A percentile compares a stretch with the other conserved stretches of the same genome.
phyloP scores from a whole-genome alignment of 2,888 invertebrate genomes.

The Cyrtodaria siliqua region DNA sequence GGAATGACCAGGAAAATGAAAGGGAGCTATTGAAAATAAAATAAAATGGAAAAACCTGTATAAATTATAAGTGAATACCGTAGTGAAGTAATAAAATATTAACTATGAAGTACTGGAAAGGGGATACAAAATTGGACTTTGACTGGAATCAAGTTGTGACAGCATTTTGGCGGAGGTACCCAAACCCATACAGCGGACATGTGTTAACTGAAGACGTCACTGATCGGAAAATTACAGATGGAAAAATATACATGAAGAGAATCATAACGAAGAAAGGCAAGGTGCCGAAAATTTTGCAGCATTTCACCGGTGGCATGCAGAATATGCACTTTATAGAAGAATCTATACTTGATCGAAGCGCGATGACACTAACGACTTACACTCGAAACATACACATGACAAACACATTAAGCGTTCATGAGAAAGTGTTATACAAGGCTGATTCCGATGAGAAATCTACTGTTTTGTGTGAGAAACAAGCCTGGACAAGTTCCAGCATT shows the following conservation, averaged over 20 bases:
- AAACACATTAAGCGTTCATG: conserved; percentile 43
- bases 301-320: conserved; percentile 62
- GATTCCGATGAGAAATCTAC: neutral
- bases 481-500: conserved; percentile 37
- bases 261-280: conserved; percentile 50
- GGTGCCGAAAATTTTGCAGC: conserved; percentile 42
- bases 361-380: conserved; percentile 48
- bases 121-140: conserved; percentile 21
- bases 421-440: conserved; percentile 36
- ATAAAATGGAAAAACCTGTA: too few relatives aligned
- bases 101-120: conserved; percentile 37
- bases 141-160: conserved; percentile 45
- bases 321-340: conserved; percentile 49
- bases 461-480: conserved; percentile 26
- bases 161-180: conserved; percentile 58
- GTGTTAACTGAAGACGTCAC: conserved; percentile 59
- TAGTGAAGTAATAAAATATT: too few relatives aligned
- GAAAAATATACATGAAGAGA: conserved; percentile 44
- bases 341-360: conserved; percentile 45
- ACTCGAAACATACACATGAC: conserved; percentile 57
- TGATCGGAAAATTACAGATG: conserved; percentile 14
- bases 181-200: conserved; percentile 56
- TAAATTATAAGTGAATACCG: too few relatives aligned
- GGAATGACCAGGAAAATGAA: too few relatives aligned
- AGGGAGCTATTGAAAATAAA: too few relatives aligned